Percentiles rank a stretch among this genome's conserved stretches.
Conservation (phyloP, 30 jellyfish, hydroid and myxozoan genomes). For the Hydractinia echinata region DNA sequence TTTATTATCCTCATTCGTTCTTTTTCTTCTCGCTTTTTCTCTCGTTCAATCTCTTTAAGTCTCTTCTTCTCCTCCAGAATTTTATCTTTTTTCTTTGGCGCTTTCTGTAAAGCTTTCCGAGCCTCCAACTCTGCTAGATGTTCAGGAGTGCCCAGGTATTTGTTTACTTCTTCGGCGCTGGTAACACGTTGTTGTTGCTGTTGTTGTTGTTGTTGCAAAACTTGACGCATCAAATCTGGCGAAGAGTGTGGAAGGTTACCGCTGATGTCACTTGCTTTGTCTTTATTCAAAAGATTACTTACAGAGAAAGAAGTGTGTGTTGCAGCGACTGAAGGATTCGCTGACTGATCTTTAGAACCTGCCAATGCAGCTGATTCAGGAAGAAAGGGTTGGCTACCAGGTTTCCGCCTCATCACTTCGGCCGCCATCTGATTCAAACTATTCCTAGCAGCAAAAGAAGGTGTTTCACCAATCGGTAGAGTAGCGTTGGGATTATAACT, state of each 20-base stretch:
- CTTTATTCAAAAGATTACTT: conserved; percentile 9
- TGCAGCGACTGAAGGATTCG: conserved; percentile 5
- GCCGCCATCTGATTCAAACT: background rate
- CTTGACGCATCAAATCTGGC: background rate
- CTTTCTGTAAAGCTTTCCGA: background rate
- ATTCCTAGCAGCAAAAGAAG: conserved; percentile 19
- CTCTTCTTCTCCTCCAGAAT: conserved; percentile 46
- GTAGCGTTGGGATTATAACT: background rate
- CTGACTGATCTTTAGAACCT: background rate
- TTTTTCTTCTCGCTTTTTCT: conserved; percentile 54
- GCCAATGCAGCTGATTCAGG: background rate
- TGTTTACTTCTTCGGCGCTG: background rate
- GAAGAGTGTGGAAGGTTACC: background rate
- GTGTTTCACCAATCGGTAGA: conserved; percentile 26
- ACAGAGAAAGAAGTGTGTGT: conserved; percentile 11
- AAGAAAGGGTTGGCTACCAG: background rate
- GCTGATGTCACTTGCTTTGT: background rate
- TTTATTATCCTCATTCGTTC: conserved; percentile 41
- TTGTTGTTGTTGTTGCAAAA: background rate
- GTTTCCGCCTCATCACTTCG: background rate
- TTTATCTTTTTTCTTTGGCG: conserved; percentile 35
- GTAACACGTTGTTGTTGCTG: background rate
- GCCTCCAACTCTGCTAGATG: background rate
- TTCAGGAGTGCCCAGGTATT: background rate
- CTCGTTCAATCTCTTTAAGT: conserved; percentile 59